These are phyloP conservation scores for Drosophila nasuta DNA, from an alignment of 1,140 invertebrate species.

Conservation along the genomic window DNA sequence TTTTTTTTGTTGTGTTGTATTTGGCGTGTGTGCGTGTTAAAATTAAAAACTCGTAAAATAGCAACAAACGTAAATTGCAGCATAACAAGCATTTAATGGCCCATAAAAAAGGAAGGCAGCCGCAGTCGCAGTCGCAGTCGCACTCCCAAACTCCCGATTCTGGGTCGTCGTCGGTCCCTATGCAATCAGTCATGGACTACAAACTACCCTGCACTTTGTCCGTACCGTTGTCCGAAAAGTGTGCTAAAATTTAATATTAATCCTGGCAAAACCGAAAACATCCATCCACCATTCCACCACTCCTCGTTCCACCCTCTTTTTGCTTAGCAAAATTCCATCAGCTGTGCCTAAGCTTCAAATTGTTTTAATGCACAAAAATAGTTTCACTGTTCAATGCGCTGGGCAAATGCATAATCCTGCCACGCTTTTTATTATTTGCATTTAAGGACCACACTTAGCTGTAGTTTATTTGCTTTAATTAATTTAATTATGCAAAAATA, in stretches of 20 bases:
- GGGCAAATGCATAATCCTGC: too few relatives aligned
- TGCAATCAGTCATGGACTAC: slow-evolving; percentile 10
- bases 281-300: neutral
- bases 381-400: too few relatives aligned
- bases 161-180: neutral
- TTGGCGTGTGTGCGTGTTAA: slow-evolving; percentile 50
- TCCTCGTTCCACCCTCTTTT: too few relatives aligned
- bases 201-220: slow-evolving; percentile 22
- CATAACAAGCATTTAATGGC: slow-evolving; percentile 78
- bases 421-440: too few relatives aligned
- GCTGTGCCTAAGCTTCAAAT: too few relatives aligned
- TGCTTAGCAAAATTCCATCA: too few relatives aligned
- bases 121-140: neutral
- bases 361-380: too few relatives aligned
- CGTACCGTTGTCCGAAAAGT: slow-evolving; percentile 20
- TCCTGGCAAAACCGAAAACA: neutral
- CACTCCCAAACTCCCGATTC: neutral
- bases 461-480: too few relatives aligned
- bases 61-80: slow-evolving; percentile 74
- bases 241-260: slow-evolving; percentile 33
- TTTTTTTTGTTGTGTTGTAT: neutral
- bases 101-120: slow-evolving; percentile 62
- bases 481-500: too few relatives aligned
- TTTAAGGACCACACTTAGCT: too few relatives aligned
- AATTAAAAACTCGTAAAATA: slow-evolving; percentile 80